These are phyloP conservation scores for mouse (Mus musculus) DNA, from an alignment of 2,113 vertebrate genomes.

Conservation along the genomic window DNA sequence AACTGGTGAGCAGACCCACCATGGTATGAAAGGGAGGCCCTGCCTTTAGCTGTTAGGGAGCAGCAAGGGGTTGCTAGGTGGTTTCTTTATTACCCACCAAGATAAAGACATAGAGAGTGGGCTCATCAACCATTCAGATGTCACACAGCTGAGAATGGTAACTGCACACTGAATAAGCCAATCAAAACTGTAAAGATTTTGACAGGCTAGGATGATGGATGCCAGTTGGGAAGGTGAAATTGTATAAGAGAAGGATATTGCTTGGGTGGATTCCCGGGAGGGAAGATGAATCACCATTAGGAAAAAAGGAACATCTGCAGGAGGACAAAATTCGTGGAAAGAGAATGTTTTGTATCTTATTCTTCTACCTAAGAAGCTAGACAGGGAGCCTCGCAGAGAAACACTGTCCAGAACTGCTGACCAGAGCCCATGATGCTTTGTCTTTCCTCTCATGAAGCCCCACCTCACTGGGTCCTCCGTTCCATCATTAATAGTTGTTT, in stretches of 20 bases:
- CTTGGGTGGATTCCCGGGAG: background rate
- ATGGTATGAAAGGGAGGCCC: background rate
- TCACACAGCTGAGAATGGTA: slow-evolving; percentile 9
- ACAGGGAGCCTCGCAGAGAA: background rate
- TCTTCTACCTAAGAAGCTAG: background rate
- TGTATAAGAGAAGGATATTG: slow-evolving; percentile 39
- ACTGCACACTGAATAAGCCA: slow-evolving; percentile 12
- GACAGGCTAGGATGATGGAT: slow-evolving; percentile 38
- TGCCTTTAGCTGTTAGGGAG: background rate
- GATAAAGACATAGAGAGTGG: slow-evolving; percentile 9
- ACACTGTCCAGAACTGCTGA: background rate
- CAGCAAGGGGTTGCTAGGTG: background rate
- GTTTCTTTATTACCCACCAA: background rate
- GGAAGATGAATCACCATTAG: slow-evolving; percentile 32
- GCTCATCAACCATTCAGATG: background rate
- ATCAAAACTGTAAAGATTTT: slow-evolving; percentile 58
- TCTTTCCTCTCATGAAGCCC: background rate
- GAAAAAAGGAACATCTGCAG: slow-evolving; percentile 29
- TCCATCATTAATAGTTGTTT: background rate
- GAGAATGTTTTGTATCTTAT: background rate
- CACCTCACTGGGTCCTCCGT: too few relatives aligned
- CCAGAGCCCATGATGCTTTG: accelerated
- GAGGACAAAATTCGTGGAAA: background rate
- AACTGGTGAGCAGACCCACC: background rate
- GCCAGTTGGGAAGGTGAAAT: slow-evolving; percentile 35